Conservation (phyloP, 2,888 invertebrate species). For the Sphaerophoria taeniata region DNA sequence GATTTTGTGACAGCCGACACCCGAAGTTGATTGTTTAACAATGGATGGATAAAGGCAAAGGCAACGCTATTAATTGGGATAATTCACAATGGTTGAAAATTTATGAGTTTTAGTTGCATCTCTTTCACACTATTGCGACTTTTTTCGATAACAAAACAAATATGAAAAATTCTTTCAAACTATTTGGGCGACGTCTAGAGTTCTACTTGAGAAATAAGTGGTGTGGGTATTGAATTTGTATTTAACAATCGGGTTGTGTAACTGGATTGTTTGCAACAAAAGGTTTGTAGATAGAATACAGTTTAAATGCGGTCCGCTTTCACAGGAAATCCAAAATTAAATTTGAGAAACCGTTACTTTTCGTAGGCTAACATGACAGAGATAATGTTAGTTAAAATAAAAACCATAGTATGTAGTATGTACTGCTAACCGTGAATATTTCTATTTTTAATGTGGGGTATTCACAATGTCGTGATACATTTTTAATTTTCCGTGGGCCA, state of each 20-base stretch:
- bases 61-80: conserved; percentile 62
- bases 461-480: no score
- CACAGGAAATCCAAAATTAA: no score
- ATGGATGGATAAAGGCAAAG: conserved; percentile 12
- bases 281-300: no score
- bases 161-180: background rate
- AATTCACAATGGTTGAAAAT: conserved; percentile 36
- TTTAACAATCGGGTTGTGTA: background rate
- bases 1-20: conserved; percentile 55
- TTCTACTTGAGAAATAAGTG: background rate
- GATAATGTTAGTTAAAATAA: no score
- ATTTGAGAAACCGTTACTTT: no score
- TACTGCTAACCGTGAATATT: no score
- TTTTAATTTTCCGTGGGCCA: no score
- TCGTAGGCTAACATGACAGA: no score
- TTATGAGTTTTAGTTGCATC: conserved; percentile 54
- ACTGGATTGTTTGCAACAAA: no score
- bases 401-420: no score
- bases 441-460: no score
- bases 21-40: conserved; percentile 45
- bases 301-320: no score
- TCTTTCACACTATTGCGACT: conserved; percentile 28
- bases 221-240: conserved; percentile 14
- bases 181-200: conserved; percentile 23
- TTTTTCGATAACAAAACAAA: background rate